Evolutionary conservation across 2,888 invertebrate species (phyloP), one percentile per base, ranked within the genome.

Genomic region (Lapara coniferarum): DNA sequence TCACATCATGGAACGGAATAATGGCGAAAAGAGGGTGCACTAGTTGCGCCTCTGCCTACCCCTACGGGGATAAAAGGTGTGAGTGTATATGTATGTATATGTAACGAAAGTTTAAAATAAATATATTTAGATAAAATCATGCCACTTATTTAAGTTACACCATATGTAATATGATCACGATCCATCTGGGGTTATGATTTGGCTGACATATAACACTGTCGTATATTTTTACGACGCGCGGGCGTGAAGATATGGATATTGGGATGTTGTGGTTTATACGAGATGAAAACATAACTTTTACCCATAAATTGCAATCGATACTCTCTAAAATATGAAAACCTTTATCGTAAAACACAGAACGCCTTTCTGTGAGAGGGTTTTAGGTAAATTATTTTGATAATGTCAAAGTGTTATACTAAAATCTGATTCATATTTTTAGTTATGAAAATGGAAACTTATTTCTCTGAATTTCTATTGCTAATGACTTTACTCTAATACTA

Each of bases 141-240:
- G 16, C 44, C 59, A 46, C 0, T 19, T 46, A 19, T 63, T 63
- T 63, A 12, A 46, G 46, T 3, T 2, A 5, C 46, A 14, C 46
- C 46, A 59, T 37, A 10, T 10, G 10, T 37, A 63, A 53, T 25
- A 69, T 14, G 30, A 53, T 49, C 37, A 25, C 37, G 49, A 66
- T 57, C 55, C 55, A 66, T 63, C 49, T 69, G 69, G 81, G 78
- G 77, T 82, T 81, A 80, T 76, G 77, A 78, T 81, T 77, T 75
- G 77, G 76, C 79, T 77, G 79, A 78, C 78, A 80, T 80, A 77
- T 77, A 80, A 80, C 77, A 75, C 66, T 75, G 80, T 77, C 81
- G 78, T 84, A 81, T 79, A 84, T 80, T 84, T 85, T 85, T 85
- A 85, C 81, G 84, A 81, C 68, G 71, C 70, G 71, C 68, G 71